Evolutionary conservation across 2,797 vertebrate genomes (phyloP), one percentile per base, ranked within the genome.

Genomic region (Sebastes matsubarae): DNA sequence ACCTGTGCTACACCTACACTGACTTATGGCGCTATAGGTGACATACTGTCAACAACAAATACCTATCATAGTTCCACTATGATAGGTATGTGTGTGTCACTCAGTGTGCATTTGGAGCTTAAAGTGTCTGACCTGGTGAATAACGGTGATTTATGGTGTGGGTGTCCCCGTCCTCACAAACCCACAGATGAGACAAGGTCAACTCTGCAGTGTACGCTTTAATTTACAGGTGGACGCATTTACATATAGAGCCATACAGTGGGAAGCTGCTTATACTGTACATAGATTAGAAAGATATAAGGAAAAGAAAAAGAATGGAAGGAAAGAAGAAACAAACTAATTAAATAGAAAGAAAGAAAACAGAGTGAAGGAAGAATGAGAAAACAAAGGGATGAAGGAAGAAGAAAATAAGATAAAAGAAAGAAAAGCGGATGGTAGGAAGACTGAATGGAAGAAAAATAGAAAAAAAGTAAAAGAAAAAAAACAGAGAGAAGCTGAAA

Each of bases 21-120:
- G 91, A 93, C 82, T 90, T 88, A 92, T 87, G 68, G 88, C n/a
- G 8, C 77, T 64, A 67, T 57, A 88, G 84, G 71, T 89, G 89
- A 80, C 87, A 68, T 55, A 66, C 42, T 80, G 84, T 78, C 88
- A 46, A 82, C n/a, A 76, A 60, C 68, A 80, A 55, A 87, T 29
- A 77, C 59, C 54, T 50, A 79, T 84, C 69, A 80, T 12, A 27
- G 79, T 13, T 4, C 25, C 2, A 5, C 69, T 12, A 58, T 75
- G 74, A 86, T 25, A 42, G 65, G 63, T 63, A 3, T 72, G 69
- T 79, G 79, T 73, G 63, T 58, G 81, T 81, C 81, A 75, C 72
- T 85, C 70, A 66, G 57, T 61, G 74, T 75, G 81, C 42, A 32
- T 77, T 71, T 82, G 73, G 69, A 75, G 66, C 72, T 80, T 58